Evolutionary conservation across 2,797 vertebrate species (phyloP), one percentile per base, ranked within the genome.

Genomic region (Sphenodon punctatus): DNA sequence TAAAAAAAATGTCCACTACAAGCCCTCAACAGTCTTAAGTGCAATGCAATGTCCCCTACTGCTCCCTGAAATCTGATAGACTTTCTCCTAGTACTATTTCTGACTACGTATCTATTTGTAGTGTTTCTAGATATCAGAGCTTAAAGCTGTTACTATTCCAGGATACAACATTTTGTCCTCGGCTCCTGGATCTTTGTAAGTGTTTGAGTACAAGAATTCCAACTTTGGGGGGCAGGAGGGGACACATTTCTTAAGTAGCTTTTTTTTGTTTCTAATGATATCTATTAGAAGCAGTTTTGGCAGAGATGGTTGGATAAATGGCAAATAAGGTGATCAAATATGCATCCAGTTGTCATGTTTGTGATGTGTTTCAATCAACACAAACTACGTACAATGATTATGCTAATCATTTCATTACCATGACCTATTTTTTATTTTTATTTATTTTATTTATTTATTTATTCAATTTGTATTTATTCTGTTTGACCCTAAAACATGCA

Each of bases 261-360:
- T 60, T 73, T 67, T 65, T 17, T 58, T 66, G n/a, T 60, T 85
- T 78, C 73, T 71, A 16, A 6, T n/a, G 27, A 34, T 66, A n/a
- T 36, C 64, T 64, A 64, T 2, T 32, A n/a, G 46, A 84, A 76
- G 1, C n/a, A 56, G 56, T 56, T 14, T 6, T 71, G 67, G 27
- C 58, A 83, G 51, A 85, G 39, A 82, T 22, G 23, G 61, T 61
- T 7, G 68, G 45, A 22, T 34, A 11, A 66, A 58, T 23, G 2
- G 19, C 19, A 43, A 41, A 12, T 43, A 60, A 43, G n/a, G n/a
- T 12, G 19, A 39, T 30, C 39, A 41, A 19, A 11, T 39, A 60
- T 16, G 4, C 58, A n/a, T n/a, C n/a, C n/a, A n/a, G n/a, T n/a
- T n/a, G n/a, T n/a, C n/a, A n/a, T n/a, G n/a, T n/a, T n/a, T n/a